Percentiles rank a stretch among this genome's conserved stretches.
Conservation (phyloP, 2,888 invertebrate genomes). For the Ochropleura leucogaster region DNA sequence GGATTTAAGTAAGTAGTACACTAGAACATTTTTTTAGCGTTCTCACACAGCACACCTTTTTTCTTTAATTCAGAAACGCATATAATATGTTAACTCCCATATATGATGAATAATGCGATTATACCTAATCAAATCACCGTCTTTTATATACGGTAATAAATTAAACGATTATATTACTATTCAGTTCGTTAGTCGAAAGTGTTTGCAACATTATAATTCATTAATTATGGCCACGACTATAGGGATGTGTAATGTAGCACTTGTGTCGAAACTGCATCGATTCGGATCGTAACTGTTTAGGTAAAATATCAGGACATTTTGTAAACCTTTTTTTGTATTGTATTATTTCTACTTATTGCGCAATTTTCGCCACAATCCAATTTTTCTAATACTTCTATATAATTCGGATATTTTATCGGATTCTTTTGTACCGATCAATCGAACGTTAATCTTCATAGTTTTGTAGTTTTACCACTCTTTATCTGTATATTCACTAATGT, state of each 20-base stretch:
- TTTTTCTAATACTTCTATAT: neutral
- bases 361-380: neutral
- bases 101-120: slow-evolving; percentile 40
- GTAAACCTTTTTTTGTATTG: neutral
- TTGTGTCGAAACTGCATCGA: neutral
- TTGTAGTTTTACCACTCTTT: too few species aligned
- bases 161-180: slow-evolving; percentile 45
- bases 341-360: neutral
- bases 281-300: neutral
- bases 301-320: neutral
- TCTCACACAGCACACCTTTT: slow-evolving; percentile 43
- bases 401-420: neutral
- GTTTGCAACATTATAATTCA: slow-evolving; percentile 33
- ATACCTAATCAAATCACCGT: slow-evolving; percentile 52
- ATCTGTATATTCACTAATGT: too few species aligned
- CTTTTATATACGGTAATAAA: slow-evolving; percentile 50
- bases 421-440: too few species aligned
- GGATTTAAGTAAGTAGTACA: neutral
- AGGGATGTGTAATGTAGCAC: neutral
- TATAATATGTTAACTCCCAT: slow-evolving; percentile 48
- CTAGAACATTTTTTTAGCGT: slow-evolving; percentile 7
- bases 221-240: slow-evolving; percentile 40
- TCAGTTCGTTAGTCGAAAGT: slow-evolving; percentile 54
- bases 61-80: slow-evolving; percentile 34
- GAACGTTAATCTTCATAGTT: too few species aligned